Evolutionary conservation across 2,888 invertebrate genomes (phyloP).

Genomic region (Rhagonycha fulva): DNA sequence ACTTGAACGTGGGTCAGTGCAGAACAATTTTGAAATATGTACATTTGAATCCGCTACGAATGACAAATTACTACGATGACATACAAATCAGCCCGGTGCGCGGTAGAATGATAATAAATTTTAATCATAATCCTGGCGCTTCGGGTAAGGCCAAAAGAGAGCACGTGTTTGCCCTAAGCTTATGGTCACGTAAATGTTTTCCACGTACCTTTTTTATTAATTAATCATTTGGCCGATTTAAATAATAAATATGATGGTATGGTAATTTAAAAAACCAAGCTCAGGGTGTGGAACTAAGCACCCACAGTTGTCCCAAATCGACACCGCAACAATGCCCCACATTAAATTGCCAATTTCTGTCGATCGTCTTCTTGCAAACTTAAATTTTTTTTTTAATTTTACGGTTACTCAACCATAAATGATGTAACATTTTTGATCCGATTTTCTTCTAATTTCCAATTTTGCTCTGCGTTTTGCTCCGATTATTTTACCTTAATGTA

Average conservation of each 20-base stretch:
- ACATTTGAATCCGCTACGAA: neutral
- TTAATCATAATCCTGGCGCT: neutral
- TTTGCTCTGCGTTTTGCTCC: neutral
- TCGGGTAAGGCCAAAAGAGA: neutral
- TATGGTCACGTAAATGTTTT: neutral
- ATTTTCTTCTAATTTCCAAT: neutral
- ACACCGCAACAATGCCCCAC: too few species aligned
- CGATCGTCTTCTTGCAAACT: neutral
- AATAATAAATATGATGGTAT: neutral
- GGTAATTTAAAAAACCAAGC: neutral
- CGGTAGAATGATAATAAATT: neutral
- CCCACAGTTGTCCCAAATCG: neutral
- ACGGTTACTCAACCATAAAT: neutral
- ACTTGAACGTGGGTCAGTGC: neutral
- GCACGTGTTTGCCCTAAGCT: neutral
- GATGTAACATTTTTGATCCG: neutral
- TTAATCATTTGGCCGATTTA: neutral
- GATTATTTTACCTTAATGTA: neutral
- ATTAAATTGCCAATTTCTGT: neutral
- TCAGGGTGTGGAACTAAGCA: neutral
- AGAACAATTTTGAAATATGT: neutral
- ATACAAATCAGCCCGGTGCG: neutral
- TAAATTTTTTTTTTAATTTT: too few species aligned
- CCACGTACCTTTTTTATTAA: neutral
- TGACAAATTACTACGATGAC: neutral